Conservation (phyloP, 2,113 vertebrate species). For the Nerophis ophidion region DNA sequence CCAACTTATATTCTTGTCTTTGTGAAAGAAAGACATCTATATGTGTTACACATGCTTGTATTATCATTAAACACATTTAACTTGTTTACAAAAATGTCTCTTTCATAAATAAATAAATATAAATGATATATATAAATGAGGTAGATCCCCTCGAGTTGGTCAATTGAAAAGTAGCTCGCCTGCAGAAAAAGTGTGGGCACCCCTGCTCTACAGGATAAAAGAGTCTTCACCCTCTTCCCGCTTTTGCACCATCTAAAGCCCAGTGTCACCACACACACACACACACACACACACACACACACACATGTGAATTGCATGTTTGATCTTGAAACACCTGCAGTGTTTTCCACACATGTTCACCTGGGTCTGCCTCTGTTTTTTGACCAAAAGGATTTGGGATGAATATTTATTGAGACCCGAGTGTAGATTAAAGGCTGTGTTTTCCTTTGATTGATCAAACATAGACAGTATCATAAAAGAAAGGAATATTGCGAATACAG, state of each 20-base stretch:
- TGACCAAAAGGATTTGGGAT: neutral
- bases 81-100: no score
- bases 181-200: no score
- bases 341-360: constrained; percentile 26
- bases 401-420: constrained; percentile 8
- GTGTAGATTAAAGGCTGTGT: neutral
- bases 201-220: constrained; percentile 32
- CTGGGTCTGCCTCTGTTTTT: constrained; percentile 13
- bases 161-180: no score
- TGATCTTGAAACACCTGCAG: constrained; percentile 24
- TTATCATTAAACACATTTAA: no score
- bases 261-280: neutral
- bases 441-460: neutral
- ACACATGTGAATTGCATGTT: neutral
- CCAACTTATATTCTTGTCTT: no score
- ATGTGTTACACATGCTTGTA: no score
- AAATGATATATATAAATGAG: no score
- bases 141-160: no score
- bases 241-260: constrained; percentile 12
- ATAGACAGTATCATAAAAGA: neutral
- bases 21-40: no score
- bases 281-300: constrained; percentile 1
- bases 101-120: no score
- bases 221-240: constrained; percentile 11
- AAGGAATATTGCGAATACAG: no score